Evolutionary conservation across 2,888 invertebrate species (phyloP).

Genomic region (Cordilura impudica): DNA sequence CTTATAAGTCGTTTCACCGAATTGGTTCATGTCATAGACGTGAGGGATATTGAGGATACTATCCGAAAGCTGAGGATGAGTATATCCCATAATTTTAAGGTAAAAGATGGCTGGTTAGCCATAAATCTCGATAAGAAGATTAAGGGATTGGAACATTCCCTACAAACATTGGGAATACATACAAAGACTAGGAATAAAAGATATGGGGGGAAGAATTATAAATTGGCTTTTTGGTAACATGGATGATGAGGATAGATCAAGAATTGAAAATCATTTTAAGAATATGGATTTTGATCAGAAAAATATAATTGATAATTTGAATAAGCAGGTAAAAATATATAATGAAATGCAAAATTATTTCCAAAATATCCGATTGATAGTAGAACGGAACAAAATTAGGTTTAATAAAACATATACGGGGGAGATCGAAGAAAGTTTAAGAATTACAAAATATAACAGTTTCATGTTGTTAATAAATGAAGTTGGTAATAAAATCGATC

Average conservation of each 20-base stretch:
- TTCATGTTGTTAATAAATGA: slow-evolving; percentile 18
- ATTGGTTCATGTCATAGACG: slow-evolving; percentile 37
- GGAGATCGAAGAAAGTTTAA: slow-evolving; percentile 14
- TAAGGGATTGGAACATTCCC: slow-evolving; percentile 29
- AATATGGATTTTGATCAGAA: slow-evolving; percentile 42
- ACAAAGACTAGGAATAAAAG: slow-evolving; percentile 32
- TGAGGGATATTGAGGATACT: slow-evolving; percentile 32
- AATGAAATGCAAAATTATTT: slow-evolving; percentile 44
- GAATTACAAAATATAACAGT: slow-evolving; percentile 26
- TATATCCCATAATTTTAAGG: slow-evolving; percentile 21
- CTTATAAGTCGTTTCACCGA: slow-evolving; percentile 1
- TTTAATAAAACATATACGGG: slow-evolving; percentile 24
- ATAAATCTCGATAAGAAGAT: slow-evolving; percentile 32
- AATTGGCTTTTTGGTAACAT: slow-evolving; percentile 51
- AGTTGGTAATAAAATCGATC: slow-evolving; percentile 24
- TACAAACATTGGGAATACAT: not conserved
- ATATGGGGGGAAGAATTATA: slow-evolving; percentile 29
- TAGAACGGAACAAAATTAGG: slow-evolving; percentile 27
- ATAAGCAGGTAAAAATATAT: slow-evolving; percentile 37
- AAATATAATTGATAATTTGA: slow-evolving; percentile 34
- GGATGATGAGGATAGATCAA: slow-evolving; percentile 41
- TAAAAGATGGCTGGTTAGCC: slow-evolving; percentile 10
- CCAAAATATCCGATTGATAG: slow-evolving; percentile 32
- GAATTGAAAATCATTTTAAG: slow-evolving; percentile 34
- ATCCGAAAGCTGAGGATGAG: slow-evolving; percentile 6